These are phyloP conservation scores for Melangyna quadrimaculata DNA, from an alignment of 2,888 invertebrate genomes.

Conservation along the genomic window DNA sequence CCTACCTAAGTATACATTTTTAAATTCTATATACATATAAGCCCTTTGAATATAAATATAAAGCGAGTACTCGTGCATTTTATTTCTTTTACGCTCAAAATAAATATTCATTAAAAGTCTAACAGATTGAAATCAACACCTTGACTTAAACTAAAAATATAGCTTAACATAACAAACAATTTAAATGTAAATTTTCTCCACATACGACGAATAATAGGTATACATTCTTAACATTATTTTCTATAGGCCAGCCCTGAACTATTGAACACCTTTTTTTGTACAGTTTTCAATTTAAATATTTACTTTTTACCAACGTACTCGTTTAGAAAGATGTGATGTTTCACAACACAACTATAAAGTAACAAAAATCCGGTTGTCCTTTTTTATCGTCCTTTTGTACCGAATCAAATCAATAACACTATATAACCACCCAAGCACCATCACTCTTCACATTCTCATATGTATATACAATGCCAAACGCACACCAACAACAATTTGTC, in stretches of 20 bases:
- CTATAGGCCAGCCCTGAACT: neutral
- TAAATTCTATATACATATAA: no score
- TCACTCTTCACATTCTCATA: neutral
- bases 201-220: no score
- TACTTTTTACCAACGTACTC: neutral
- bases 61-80: no score
- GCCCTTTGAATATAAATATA: no score
- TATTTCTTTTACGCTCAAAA: no score
- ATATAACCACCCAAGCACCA: constrained; percentile 4
- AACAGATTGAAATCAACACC: no score
- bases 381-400: constrained; percentile 24
- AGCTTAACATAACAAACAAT: no score
- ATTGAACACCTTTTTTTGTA: neutral
- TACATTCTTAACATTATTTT: no score
- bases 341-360: constrained; percentile 36
- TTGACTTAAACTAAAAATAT: no score
- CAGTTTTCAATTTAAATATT: constrained; percentile 12
- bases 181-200: no score
- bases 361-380: constrained; percentile 46
- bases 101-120: no score
- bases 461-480: neutral
- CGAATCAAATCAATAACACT: constrained; percentile 53
- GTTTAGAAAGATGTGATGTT: neutral
- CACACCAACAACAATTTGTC: neutral
- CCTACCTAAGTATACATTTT: no score